Base-by-base conservation (phyloP, 1,140 invertebrate genomes). In the Achroia grisella region DNA sequence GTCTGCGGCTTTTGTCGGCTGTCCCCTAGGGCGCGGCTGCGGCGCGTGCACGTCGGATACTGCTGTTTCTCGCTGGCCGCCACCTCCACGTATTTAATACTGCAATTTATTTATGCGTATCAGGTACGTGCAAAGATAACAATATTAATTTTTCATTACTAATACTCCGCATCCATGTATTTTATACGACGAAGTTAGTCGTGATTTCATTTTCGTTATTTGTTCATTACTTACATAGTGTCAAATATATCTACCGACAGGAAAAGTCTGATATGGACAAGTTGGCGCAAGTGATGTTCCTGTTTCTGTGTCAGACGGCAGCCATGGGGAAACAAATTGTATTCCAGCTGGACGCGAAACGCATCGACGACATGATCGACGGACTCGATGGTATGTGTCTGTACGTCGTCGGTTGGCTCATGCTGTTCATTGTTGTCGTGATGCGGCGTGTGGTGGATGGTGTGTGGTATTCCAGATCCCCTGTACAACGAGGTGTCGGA, bases 301-400 rank as follows among this genome's bases (percentile, higher is more conserved):
- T 83, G 33, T 52, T 83, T 39, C 60, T 83, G 14, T 83, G 79
- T 46, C 79, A 83, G 55, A 52, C 80, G 34, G 80, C 79, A 1
- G 77, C 79, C 9, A 56, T 76, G 40, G 64, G 52, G 3, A 83
- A 83, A 52, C 79, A 83, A 43, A 11, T 73, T 8, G 71, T 77
- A 23, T 76, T 83, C 48, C 59, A 67, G 23, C 8, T 14, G 2
- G 62, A 68, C 27, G 74, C 74, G 0, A 57, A 52, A 4, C 44
- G 60, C 0, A 67, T 80, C 17, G 63, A 73, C 13, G 14, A 36
- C 1, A 52, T 83, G 56, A 37, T 79, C n/a, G 28, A 32, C 1
- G 43, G 44, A 0, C 39, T 82, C 2, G 62, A 82, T 17, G 65
- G 78, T 23, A 6, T 23, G 17, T 6, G 17, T n/a, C n/a, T n/a